Evolutionary conservation across 1,140 invertebrate species (phyloP), one percentile per base, ranked within the genome.

Genomic region (Aethina tumida): DNA sequence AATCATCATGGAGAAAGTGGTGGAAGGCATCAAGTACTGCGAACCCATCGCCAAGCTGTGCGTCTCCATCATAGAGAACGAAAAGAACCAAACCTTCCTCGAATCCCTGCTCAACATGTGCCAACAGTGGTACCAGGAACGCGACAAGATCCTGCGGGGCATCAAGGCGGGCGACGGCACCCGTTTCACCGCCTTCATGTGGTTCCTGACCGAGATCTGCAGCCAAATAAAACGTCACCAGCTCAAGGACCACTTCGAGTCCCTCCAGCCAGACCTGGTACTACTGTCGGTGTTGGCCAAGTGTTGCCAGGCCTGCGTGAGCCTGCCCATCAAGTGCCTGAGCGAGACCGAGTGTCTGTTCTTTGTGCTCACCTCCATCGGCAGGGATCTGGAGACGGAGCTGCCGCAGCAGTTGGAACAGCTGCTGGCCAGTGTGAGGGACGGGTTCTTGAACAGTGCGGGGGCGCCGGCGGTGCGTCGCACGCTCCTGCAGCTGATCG

Each of bases 181-280:
- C 2, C 71, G 79, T 10, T 82, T 84, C 59, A 79, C 84, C 47
- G 81, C 83, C 42, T 90, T 89, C 63, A 86, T 89, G 69, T 81
- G 77, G 59, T 89, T 89, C 64, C 69, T 91, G 26, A 84, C 85
- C 47, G 86, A 90, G 71, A 84, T 90, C 73, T 89, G 86, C 60
- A 81, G 82, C 55, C 81, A 85, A 70, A 62, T 86, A 45, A 84
- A 86, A 58, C 71, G 83, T 4, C 75, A 81, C 36, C 79, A 84
- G 54, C 36, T 79, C 21, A 73, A 74, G 42, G 74, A 71, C 7
- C 67, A 79, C 46, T 70, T 74, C 39, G 75, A 82, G 53, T 69
- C 74, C 29, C 72, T 81, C 19, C 74, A 77, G 24, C 82, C 81
- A 2, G 78, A 76, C 10, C 64, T 81, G 49, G 75, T 85, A 25